Conservation (phyloP, 2,797 vertebrate species). For the Enteromius radiatus region DNA sequence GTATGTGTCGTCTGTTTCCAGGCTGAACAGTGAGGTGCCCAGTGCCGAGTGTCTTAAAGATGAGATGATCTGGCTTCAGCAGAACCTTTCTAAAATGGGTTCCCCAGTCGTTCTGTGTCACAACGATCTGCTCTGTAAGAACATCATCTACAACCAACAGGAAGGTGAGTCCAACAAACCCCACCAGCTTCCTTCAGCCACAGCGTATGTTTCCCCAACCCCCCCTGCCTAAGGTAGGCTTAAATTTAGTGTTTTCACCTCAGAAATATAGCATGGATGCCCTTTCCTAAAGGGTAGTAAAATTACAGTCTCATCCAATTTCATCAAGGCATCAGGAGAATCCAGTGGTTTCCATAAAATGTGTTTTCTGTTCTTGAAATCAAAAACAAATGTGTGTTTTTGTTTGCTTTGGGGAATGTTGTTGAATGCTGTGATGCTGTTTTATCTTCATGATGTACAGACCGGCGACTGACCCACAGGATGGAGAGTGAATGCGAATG, state of each 20-base stretch:
- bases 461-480: slow-evolving; percentile 55
- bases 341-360: slow-evolving; percentile 19
- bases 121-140: slow-evolving; percentile 98
- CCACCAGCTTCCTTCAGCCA: slow-evolving; percentile 61
- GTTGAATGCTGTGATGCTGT: slow-evolving; percentile 55
- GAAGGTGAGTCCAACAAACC: slow-evolving; percentile 84
- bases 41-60: slow-evolving; percentile 83
- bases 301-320: slow-evolving; percentile 8
- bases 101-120: slow-evolving; percentile 99
- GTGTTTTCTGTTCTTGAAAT: slow-evolving; percentile 41
- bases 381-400: slow-evolving; percentile 51
- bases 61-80: slow-evolving; percentile 95
- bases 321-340: slow-evolving; percentile 30
- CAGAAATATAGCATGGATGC: slow-evolving; percentile 37
- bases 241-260: slow-evolving; percentile 56
- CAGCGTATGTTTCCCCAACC: slow-evolving; percentile 41
- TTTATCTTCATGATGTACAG: slow-evolving; percentile 58
- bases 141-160: slow-evolving; percentile 95
- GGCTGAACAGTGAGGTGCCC: slow-evolving; percentile 88
- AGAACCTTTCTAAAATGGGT: slow-evolving; percentile 88
- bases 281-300: slow-evolving; percentile 25
- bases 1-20: slow-evolving; percentile 61
- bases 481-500: slow-evolving; percentile 28
- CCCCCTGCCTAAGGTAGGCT: slow-evolving; percentile 60
- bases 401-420: slow-evolving; percentile 60